phyloP scores from a whole-genome alignment of 2,113 vertebrate genomes.

The Aix galericulata region DNA sequence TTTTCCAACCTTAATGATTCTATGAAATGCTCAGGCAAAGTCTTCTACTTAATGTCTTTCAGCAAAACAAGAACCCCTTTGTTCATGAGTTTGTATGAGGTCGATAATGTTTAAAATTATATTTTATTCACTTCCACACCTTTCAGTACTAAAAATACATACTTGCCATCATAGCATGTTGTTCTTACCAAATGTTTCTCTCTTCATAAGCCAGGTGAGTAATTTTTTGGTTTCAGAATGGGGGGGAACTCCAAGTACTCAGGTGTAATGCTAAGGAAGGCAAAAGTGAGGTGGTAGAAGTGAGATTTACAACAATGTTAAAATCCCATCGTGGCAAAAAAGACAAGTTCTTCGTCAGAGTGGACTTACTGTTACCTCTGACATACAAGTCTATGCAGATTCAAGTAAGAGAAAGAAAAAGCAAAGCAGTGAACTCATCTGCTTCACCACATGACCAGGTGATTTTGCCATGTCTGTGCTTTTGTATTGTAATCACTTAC shows the following conservation, averaged over 20 bases:
- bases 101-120: neutral
- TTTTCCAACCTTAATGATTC: too few species aligned
- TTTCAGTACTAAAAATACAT: neutral
- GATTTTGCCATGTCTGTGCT: neutral
- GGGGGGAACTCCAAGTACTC: conserved; percentile 37
- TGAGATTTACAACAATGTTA: conserved; percentile 62
- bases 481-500: neutral
- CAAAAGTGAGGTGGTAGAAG: conserved; percentile 52
- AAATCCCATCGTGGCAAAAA: conserved; percentile 42
- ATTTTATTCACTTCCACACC: neutral
- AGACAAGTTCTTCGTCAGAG: conserved; percentile 60
- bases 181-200: conserved; percentile 7
- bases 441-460: neutral
- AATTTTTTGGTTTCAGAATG: conserved; percentile 28
- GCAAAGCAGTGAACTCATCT: neutral
- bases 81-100: neutral
- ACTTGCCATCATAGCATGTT: neutral
- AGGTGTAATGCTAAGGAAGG: conserved; percentile 65
- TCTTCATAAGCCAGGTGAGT: neutral
- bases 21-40: neutral
- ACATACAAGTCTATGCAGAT: neutral
- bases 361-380: conserved; percentile 45
- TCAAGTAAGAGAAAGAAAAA: neutral
- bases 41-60: neutral
- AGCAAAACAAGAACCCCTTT: neutral